These are phyloP conservation scores for Acanthosepion pharaonis DNA, from an alignment of 2,888 invertebrate genomes.

Conservation along the genomic window DNA sequence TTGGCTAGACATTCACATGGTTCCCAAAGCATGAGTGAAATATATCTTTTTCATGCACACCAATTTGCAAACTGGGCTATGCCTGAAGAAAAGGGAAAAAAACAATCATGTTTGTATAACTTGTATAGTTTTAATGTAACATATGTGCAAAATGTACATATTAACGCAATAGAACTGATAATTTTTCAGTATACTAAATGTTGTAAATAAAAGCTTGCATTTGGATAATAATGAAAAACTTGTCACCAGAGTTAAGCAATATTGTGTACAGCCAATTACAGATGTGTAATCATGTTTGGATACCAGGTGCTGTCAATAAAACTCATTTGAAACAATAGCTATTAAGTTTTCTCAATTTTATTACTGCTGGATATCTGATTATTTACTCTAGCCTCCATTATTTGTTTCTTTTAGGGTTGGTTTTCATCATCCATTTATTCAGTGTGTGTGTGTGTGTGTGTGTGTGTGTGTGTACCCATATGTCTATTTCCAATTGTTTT, in stretches of 20 bases:
- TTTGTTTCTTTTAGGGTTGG: too few relatives aligned
- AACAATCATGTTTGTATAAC: neutral
- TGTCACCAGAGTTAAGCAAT: neutral
- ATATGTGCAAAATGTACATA: neutral
- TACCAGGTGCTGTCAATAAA: neutral
- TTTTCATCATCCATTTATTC: neutral
- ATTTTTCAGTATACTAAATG: neutral
- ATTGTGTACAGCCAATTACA: neutral
- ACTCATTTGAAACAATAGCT: neutral
- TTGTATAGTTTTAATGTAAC: neutral
- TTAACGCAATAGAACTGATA: neutral
- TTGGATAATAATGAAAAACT: neutral
- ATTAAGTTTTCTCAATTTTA: neutral
- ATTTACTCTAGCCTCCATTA: too few relatives aligned
- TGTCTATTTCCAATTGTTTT: too few relatives aligned
- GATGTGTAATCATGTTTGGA: neutral
- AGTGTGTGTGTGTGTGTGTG: too few relatives aligned
- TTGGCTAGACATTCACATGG: neutral
- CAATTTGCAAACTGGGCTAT: neutral
- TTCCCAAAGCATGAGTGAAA: neutral
- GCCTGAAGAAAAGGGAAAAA: neutral
- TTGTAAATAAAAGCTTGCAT: neutral
- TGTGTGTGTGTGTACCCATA: too few relatives aligned
- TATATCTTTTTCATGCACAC: neutral
- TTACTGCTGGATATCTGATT: too few relatives aligned